Evolutionary conservation across 2,888 invertebrate species (phyloP), one percentile per base, ranked within the genome.

Genomic region (Trimorus sp.): DNA sequence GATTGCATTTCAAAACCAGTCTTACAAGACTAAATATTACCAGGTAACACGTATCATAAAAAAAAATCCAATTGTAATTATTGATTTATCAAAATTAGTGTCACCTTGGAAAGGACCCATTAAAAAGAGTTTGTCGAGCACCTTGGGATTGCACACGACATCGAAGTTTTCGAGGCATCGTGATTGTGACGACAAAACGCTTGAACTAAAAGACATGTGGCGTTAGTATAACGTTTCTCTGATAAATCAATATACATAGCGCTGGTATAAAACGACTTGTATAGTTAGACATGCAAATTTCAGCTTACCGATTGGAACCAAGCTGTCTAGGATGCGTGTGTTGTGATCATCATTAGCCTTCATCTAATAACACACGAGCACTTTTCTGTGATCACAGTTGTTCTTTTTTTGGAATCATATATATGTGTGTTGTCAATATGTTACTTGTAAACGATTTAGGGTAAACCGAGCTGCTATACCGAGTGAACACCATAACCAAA

Each of bases 401-500:
- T 90, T 89, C 89, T 87, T 89, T 90, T 89, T 90, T 89, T 86
- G 51, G 8, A 85, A 86, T 90, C 89, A 89, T 89, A 38, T 76
- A 62, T 85, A 87, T 88, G 89, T 88, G 78, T 88, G 85, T 83
- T 84, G 70, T 85, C 86, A 85, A 54, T 87, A 84, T 89, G 86
- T 90, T 86, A 89, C 89, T 90, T 88, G 79, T 26, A 26, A 85
- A 87, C 86, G 86, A 89, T 90, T 85, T 88, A 91, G 89, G 89
- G 87, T 62, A 36, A n/a, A 88, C 83, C 90, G 87, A 89, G 91
- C 91, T 90, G 90, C 90, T 90, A 90, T 90, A 88, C 85, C 38
- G 62, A 88, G 87, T 88, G 84, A 88, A 37, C 11, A 9, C 26
- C 51, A 5, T 48, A 26, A 26, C 26, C 26, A 26, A 26, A 26